Conservation (phyloP, 2,113 vertebrate species). For the Ochotona princeps region DNA sequence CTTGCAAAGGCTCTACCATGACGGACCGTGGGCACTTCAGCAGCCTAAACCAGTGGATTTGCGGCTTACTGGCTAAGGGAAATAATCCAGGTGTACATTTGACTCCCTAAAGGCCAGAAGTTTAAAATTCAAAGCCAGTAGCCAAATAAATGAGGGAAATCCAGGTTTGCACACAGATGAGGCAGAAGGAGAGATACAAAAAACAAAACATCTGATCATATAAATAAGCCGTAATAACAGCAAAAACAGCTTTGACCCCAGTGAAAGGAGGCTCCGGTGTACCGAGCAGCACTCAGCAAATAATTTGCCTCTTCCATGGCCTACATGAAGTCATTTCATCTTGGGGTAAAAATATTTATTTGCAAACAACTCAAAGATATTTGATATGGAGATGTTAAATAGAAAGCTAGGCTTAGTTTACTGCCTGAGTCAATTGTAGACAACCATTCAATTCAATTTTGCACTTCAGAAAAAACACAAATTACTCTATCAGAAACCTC, state of each 20-base stretch:
- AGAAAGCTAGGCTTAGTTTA: neutral
- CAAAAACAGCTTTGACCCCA: neutral
- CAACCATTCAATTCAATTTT: slow-evolving; percentile 12
- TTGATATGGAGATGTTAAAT: neutral
- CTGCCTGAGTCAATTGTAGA: slow-evolving; percentile 10
- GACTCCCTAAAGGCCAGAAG: slow-evolving; percentile 9
- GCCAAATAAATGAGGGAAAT: slow-evolving; percentile 60
- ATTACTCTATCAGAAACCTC: neutral
- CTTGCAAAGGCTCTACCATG: neutral
- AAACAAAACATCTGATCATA: neutral
- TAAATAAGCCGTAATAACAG: neutral
- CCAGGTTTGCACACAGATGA: neutral
- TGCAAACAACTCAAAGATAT: neutral
- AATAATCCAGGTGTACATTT: slow-evolving; percentile 50
- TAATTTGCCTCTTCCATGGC: slow-evolving; percentile 21
- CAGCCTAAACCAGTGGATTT: neutral
- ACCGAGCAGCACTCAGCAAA: neutral
- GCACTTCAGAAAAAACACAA: slow-evolving; percentile 40
- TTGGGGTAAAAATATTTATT: neutral
- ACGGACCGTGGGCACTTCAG: neutral
- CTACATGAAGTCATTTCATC: no score
- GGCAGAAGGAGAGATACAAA: neutral
- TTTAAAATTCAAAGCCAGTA: slow-evolving; percentile 65
- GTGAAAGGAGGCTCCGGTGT: neutral
- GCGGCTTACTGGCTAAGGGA: neutral